Conservation (phyloP, 2,888 invertebrate genomes). For the Phortica okadai region DNA sequence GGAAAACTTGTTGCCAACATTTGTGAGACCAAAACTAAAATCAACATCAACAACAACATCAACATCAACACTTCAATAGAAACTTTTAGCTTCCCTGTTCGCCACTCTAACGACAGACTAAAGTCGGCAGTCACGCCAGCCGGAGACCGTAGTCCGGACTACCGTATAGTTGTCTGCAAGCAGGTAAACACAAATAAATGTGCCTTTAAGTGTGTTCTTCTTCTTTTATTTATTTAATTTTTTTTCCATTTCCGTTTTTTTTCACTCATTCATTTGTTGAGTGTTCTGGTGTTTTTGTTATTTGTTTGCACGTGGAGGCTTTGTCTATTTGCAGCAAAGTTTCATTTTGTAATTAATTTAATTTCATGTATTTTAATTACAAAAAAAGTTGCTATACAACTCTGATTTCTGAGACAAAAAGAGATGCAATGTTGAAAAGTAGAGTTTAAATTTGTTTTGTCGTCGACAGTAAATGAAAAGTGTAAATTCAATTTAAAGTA, state of each 20-base stretch:
- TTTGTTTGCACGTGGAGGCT: constrained; percentile 14
- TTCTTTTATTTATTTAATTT: neutral
- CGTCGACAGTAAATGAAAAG: neutral
- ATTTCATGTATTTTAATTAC: constrained; percentile 30
- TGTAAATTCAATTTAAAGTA: neutral
- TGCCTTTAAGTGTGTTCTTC: constrained; percentile 17
- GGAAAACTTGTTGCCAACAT: neutral
- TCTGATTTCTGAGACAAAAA: neutral
- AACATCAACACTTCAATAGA: neutral
- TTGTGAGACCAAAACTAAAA: neutral
- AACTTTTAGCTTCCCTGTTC: neutral
- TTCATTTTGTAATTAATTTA: constrained; percentile 33
- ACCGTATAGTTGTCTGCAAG: neutral
- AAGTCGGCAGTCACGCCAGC: neutral
- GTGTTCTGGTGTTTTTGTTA: neutral
- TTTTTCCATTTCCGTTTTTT: neutral
- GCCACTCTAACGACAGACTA: neutral
- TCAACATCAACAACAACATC: neutral
- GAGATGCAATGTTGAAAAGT: neutral
- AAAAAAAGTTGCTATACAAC: neutral
- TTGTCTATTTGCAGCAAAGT: constrained; percentile 25
- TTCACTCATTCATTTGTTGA: constrained; percentile 8
- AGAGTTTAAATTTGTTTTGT: too few species aligned
- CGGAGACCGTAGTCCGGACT: neutral
- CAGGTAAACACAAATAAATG: constrained; percentile 5